Conservation (phyloP, 2,888 invertebrate genomes). For the Caenorhabditis becei region DNA sequence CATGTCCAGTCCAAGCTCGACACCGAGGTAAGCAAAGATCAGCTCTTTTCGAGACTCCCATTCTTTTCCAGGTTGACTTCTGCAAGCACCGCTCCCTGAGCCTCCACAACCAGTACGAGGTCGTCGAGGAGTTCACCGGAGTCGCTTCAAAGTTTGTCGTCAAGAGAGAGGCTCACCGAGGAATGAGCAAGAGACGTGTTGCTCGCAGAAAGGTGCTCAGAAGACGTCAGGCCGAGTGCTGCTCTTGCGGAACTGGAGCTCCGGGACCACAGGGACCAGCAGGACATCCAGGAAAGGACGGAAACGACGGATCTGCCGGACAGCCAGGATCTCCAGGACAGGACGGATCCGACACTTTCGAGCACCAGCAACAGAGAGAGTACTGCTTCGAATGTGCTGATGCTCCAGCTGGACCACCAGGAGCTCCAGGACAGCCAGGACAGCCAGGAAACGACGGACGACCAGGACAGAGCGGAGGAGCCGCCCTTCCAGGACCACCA, state of each 20-base stretch:
- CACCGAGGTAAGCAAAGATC: conserved; percentile 18
- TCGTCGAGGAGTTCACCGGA: conserved; percentile 61
- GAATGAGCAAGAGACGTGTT: conserved; percentile 50
- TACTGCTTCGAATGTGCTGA: conserved; percentile 77
- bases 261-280: conserved; percentile 65
- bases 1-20: conserved; percentile 58
- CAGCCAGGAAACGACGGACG: conserved; percentile 70
- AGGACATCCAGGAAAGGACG: conserved; percentile 64
- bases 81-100: conserved; percentile 60
- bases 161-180: conserved; percentile 54
- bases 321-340: conserved; percentile 63
- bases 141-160: conserved; percentile 57
- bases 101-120: conserved; percentile 58
- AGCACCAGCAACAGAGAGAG: conserved; percentile 57
- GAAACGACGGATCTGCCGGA: conserved; percentile 67
- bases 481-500: no score
- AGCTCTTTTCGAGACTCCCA: neutral
- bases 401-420: conserved; percentile 74
- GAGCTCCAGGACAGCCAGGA: conserved; percentile 69
- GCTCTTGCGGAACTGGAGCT: conserved; percentile 70
- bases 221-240: conserved; percentile 65
- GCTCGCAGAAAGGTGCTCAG: conserved; percentile 51
- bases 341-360: conserved; percentile 56
- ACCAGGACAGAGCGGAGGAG: conserved; percentile 61
- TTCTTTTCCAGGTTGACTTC: conserved; percentile 44